phyloP scores from a whole-genome alignment of 2,888 invertebrate genomes.

The Napeogenes sylphis region DNA sequence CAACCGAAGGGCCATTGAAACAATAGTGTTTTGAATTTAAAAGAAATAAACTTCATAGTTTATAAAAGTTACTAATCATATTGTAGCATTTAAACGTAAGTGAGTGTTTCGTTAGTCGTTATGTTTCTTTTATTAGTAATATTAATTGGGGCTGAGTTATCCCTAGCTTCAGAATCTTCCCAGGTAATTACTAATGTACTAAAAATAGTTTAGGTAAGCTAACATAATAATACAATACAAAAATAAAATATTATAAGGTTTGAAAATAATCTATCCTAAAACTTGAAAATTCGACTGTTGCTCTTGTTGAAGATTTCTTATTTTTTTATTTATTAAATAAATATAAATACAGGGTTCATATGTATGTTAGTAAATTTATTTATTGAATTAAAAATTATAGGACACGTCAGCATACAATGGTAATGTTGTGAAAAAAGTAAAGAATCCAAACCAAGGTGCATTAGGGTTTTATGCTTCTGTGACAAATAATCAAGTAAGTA shows the following conservation, averaged over 20 bases:
- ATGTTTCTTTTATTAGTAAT: conserved; percentile 29
- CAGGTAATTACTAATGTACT: conserved; percentile 21
- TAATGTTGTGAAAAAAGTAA: conserved; percentile 10
- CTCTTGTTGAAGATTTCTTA: too few species aligned
- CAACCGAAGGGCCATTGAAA: conserved; percentile 30
- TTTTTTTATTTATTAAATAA: too few species aligned
- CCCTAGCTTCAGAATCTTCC: conserved; percentile 21
- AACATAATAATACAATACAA: too few species aligned
- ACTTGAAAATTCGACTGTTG: too few species aligned
- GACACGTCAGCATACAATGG: conserved; percentile 20
- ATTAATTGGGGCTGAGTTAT: conserved; percentile 20
- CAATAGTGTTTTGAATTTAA: conserved; percentile 50
- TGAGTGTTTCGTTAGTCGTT: conserved; percentile 14
- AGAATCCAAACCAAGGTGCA: conserved; percentile 18
- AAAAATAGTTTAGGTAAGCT: background rate
- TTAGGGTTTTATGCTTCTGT: conserved; percentile 24
- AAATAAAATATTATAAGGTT: too few species aligned
- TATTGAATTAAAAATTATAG: conserved; percentile 19
- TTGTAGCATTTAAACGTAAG: conserved; percentile 5
- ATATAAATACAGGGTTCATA: too few species aligned
- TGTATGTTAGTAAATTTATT: too few species aligned
- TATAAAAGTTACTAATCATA: conserved; percentile 41
- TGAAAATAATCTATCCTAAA: too few species aligned
- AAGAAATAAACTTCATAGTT: conserved; percentile 36
- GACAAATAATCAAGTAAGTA: conserved; percentile 19